A percentile compares a stretch with the other conserved stretches of the same genome.
phyloP scores from a whole-genome alignment of 1,140 invertebrate genomes.

The Nomia melanderi region DNA sequence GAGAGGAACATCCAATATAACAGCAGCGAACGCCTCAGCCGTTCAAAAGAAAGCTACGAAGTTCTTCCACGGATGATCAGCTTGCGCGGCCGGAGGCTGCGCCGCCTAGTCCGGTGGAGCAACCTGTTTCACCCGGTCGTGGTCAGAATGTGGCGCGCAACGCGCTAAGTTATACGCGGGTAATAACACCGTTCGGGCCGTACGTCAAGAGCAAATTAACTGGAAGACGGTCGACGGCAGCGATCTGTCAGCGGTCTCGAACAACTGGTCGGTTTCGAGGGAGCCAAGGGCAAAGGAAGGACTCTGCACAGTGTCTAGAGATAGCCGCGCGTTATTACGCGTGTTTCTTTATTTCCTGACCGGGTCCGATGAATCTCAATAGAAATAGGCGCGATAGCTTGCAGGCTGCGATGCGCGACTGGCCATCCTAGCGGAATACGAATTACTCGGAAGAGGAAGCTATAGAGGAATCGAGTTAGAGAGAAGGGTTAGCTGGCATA shows the following conservation, averaged over 20 bases:
- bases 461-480: not conserved
- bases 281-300: too few relatives aligned
- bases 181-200: conserved; percentile 47
- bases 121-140: conserved; percentile 61
- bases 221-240: conserved; percentile 28
- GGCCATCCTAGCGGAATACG: conserved; percentile 11
- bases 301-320: too few relatives aligned
- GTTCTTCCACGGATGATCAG: conserved; percentile 47
- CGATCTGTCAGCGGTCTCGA: conserved; percentile 40
- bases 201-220: conserved; percentile 55
- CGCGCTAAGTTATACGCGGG: conserved; percentile 45
- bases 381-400: not conserved
- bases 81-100: conserved; percentile 41
- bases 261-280: conserved; percentile 1
- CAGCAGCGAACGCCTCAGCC: conserved; percentile 59
- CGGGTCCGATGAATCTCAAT: conserved; percentile 14
- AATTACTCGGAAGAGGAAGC: conserved; percentile 33
- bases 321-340: not conserved
- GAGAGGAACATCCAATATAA: too few relatives aligned
- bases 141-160: conserved; percentile 18
- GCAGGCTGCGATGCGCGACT: not conserved
- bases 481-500: not conserved
- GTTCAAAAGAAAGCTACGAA: conserved; percentile 57
- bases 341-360: conserved; percentile 8
- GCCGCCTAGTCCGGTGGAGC: conserved; percentile 12